Evolutionary conservation across 2,888 invertebrate species (phyloP), one percentile per base, ranked within the genome.

Genomic region (Plusia festucae): DNA sequence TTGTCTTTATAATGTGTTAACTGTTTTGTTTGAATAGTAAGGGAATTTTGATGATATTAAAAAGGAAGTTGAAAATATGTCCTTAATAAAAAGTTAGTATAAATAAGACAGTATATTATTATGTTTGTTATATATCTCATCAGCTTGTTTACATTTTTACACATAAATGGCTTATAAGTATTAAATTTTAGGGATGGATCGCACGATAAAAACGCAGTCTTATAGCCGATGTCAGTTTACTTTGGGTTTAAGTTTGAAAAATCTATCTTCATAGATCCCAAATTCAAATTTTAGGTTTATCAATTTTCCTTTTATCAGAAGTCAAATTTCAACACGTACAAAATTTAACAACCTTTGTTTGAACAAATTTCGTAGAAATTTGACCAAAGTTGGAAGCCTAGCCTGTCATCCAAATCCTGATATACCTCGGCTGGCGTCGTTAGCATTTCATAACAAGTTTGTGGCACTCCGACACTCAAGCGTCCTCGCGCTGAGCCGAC

Each of bases 391-490:
- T 59, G 16, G 40, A 63, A 78, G 65, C 60, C 64, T 64, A 65
- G 52, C 24, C 53, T 67, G 60, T 62, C 27, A 30, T 56, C 44
- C 34, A 54, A 76, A 72, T 65, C 60, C 58, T 40, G 64, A 70
- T 52, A 49, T 65, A 68, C 24, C 53, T 59, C 18, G 27, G 40
- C 56, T 15, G 51, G 34, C 11, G 62, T 77, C 78, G 64, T 71
- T 78, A 81, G 68, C 53, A 59, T 74, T 65, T 61, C 59, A 67
- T 73, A 79, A 73, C 52, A 73, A 68, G 75, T 67, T 69, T 24
- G 51, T 58, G 32, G 53, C 59, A 18, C 70, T 58, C 51, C 40
- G 9, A 57, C 34, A 54, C 63, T 53, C 56, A 46, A 55, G 62
- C 58, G 60, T 53, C 60, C 46, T 7, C 27, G 52, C 70, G 63